Conservation (phyloP, 2,888 invertebrate genomes). For the Dilophus febrilis region DNA sequence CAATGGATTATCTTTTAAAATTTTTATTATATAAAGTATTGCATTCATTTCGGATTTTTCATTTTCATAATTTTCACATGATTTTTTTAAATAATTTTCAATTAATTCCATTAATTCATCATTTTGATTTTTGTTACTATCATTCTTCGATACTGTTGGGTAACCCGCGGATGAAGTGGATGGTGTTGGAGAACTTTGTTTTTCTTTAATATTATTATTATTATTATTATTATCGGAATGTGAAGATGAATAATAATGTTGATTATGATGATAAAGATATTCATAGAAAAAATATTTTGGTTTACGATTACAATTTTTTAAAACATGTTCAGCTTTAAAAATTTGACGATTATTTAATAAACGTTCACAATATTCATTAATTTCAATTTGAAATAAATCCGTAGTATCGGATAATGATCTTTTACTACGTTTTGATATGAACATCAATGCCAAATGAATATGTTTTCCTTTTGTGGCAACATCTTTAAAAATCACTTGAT, state of each 20-base stretch:
- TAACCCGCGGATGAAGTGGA: too few species aligned
- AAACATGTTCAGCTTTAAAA: conserved; percentile 22
- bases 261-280: conserved; percentile 33
- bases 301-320: conserved; percentile 22
- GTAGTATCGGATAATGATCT: conserved; percentile 16
- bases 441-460: conserved; percentile 24
- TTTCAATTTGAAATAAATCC: conserved; percentile 24
- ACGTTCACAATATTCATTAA: conserved; percentile 24
- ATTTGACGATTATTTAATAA: conserved; percentile 24
- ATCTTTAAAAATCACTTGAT: conserved; percentile 17
- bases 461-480: conserved; percentile 29
- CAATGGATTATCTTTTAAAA: conserved; percentile 1
- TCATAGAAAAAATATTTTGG: conserved; percentile 25
- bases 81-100: too few species aligned
- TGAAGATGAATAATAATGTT: too few species aligned
- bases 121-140: too few species aligned
- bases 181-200: too few species aligned
- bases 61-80: too few species aligned
- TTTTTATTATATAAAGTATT: too few species aligned
- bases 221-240: too few species aligned
- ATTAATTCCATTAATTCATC: too few species aligned
- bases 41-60: too few species aligned
- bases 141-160: too few species aligned
- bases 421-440: conserved; percentile 16
- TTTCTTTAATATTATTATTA: too few species aligned